Percentiles rank a stretch among this genome's conserved stretches.
phyloP scores from a whole-genome alignment of 1,140 invertebrate species.

The Drosophila ficusphila region DNA sequence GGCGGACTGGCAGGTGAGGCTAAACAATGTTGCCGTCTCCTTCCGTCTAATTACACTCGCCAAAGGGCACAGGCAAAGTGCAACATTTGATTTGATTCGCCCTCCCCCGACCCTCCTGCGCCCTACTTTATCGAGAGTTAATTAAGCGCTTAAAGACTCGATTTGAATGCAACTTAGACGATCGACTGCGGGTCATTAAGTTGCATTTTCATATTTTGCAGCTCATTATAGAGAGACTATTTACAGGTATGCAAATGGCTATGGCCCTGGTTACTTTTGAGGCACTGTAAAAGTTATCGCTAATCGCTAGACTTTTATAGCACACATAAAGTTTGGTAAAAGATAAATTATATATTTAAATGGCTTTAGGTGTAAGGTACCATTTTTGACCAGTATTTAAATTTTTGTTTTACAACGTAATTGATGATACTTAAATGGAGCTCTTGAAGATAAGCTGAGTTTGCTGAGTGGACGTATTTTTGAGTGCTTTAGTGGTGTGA shows the following conservation, averaged over 20 bases:
- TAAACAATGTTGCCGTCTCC: conserved; percentile 31
- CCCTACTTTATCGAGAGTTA: conserved; percentile 41
- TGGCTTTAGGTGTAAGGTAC: too few species aligned
- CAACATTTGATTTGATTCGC: conserved; percentile 42
- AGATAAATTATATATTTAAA: not conserved
- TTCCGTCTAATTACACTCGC: conserved; percentile 42
- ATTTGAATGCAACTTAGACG: conserved; percentile 72
- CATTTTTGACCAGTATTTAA: too few species aligned
- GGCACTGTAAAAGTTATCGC: conserved; percentile 31
- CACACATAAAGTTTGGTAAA: conserved; percentile 4
- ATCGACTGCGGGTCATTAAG: conserved; percentile 14
- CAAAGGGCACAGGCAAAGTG: conserved; percentile 49
- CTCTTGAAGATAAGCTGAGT: too few species aligned
- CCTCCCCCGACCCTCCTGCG: not conserved
- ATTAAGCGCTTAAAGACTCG: conserved; percentile 61
- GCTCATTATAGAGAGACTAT: conserved; percentile 22
- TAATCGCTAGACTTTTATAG: conserved; percentile 32
- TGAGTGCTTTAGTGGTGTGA: too few species aligned
- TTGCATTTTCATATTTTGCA: conserved; percentile 25
- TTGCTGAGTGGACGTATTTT: too few species aligned
- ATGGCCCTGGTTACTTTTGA: conserved; percentile 29
- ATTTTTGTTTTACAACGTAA: too few species aligned
- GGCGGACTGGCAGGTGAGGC: conserved; percentile 21
- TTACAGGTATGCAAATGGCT: conserved; percentile 63
- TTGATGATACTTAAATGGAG: too few species aligned